Percentiles rank a stretch among this genome's conserved stretches.
These are phyloP conservation scores for Taphrorychus bicolor DNA, from an alignment of 2,888 invertebrate genomes.

Conservation along the genomic window DNA sequence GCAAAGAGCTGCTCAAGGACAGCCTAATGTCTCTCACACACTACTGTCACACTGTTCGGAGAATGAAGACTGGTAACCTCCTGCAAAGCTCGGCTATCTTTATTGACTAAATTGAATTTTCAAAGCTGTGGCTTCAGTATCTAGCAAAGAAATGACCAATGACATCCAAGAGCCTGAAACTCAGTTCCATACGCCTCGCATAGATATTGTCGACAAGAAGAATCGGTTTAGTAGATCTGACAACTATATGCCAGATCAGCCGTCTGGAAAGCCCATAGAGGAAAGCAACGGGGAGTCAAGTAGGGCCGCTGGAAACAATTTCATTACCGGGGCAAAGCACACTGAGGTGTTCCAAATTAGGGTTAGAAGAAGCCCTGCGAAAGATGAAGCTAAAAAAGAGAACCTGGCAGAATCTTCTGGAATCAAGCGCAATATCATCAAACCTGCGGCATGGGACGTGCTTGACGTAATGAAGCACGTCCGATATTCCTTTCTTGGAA, in stretches of 20 bases:
- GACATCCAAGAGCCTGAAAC: constrained; percentile 29
- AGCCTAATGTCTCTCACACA: constrained; percentile 47
- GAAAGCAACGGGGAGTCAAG: background rate
- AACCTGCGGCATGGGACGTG: constrained; percentile 43
- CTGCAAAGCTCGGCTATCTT: background rate
- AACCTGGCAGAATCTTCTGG: background rate
- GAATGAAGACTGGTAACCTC: constrained; percentile 51
- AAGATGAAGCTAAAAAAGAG: background rate
- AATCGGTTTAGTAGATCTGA: background rate
- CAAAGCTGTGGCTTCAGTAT: constrained; percentile 31
- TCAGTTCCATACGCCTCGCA: no score
- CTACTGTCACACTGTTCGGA: constrained; percentile 48
- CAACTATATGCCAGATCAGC: background rate
- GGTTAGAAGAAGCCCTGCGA: constrained; percentile 40
- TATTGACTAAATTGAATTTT: background rate
- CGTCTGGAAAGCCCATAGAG: background rate
- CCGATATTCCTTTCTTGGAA: constrained; percentile 49
- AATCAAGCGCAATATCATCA: background rate
- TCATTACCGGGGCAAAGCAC: constrained; percentile 48
- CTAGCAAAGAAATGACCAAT: constrained; percentile 28
- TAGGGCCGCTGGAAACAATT: constrained; percentile 18
- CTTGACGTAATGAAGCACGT: constrained; percentile 48
- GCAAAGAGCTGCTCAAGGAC: constrained; percentile 46
- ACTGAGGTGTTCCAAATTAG: constrained; percentile 51
- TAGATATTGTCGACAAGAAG: background rate